These are phyloP conservation scores for Cyanistes caeruleus DNA, from an alignment of 2,113 vertebrate species.

Conservation along the genomic window DNA sequence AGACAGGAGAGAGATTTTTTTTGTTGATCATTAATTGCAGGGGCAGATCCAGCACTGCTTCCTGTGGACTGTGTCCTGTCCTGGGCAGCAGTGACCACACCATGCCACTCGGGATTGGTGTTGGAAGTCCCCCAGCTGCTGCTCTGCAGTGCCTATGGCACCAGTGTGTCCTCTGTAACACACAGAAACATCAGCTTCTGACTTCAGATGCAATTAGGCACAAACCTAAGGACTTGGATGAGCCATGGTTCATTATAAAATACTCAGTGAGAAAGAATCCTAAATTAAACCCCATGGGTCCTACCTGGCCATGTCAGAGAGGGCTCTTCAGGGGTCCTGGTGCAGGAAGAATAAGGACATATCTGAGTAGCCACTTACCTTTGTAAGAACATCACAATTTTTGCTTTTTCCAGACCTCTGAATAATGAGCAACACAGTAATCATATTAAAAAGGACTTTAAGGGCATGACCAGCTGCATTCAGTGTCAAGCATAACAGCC, in stretches of 20 bases:
- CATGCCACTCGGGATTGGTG: neutral
- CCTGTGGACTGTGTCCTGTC: fast-evolving
- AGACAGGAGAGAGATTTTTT: neutral
- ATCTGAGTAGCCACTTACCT: neutral
- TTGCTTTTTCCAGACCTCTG: neutral
- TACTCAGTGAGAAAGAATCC: neutral
- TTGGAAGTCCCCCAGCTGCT: neutral
- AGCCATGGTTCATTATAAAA: neutral
- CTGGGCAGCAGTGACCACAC: neutral
- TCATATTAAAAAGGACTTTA: conserved; percentile 48
- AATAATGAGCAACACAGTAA: conserved; percentile 48
- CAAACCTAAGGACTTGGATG: neutral
- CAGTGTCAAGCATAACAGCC: conserved; percentile 21
- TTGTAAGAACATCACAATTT: neutral
- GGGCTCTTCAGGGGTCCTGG: neutral
- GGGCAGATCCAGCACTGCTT: neutral
- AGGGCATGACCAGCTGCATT: conserved; percentile 35
- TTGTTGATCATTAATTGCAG: neutral
- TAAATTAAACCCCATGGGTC: neutral
- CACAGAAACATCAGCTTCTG: neutral
- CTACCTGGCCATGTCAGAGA: neutral
- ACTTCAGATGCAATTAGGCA: neutral
- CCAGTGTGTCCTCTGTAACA: neutral
- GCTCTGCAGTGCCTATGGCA: neutral
- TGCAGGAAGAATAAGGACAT: neutral